Conservation (phyloP, 2,888 invertebrate genomes). For the Brachypalpus laphriformis region DNA sequence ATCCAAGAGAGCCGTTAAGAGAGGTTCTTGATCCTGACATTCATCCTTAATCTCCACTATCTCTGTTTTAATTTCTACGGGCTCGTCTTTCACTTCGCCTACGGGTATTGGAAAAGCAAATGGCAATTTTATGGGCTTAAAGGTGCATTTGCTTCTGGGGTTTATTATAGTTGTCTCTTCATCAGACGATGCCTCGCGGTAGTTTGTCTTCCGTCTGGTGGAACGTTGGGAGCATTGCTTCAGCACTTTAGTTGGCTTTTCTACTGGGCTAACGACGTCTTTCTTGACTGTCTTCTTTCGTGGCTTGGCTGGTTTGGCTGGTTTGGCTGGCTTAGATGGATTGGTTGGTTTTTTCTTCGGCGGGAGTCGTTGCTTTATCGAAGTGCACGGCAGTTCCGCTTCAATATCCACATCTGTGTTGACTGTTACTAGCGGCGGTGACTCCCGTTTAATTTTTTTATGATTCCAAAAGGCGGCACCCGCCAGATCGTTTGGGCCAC, state of each 20-base stretch:
- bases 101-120: not conserved
- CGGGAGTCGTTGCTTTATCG: conserved; percentile 30
- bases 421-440: not conserved
- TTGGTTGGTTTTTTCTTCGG: conserved; percentile 11
- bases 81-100: not conserved
- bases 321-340: not conserved
- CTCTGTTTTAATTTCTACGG: not conserved
- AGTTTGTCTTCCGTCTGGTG: conserved; percentile 55
- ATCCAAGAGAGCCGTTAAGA: too few relatives aligned
- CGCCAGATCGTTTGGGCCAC: not conserved
- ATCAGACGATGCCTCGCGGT: conserved; percentile 59
- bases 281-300: not conserved
- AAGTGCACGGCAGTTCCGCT: conserved; percentile 52
- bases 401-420: conserved; percentile 58
- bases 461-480: not conserved
- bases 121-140: not conserved
- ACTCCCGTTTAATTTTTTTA: not conserved
- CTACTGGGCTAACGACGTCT: not conserved
- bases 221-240: conserved; percentile 47
- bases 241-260: not conserved
- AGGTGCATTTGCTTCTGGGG: conserved; percentile 7
- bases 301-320: not conserved
- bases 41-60: not conserved
- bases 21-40: too few relatives aligned
- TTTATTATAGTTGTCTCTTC: conserved; percentile 31